Evolutionary conservation across 2,113 vertebrate species (phyloP), one percentile per base, ranked within the genome.

Genomic region (Camelus dromedarius): DNA sequence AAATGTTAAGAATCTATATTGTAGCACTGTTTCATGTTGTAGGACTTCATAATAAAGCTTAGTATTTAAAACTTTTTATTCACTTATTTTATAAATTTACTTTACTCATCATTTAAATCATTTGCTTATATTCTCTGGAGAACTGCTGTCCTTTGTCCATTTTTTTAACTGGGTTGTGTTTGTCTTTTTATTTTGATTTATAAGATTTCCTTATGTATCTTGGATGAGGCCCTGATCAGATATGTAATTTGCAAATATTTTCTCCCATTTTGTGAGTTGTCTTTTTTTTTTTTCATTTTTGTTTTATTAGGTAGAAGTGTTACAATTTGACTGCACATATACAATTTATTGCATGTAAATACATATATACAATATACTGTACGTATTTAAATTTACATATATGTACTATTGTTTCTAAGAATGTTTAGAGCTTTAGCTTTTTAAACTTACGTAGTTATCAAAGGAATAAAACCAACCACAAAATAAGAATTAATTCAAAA

Each of bases 101-200:
- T 50, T 83, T 83, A 89, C 13, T 50, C 42, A 60, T 48, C 22
- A 80, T 75, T 88, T 72, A 64, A 66, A 30, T 38, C 2, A 69
- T 72, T 70, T 77, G 32, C 13, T 16, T 46, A 64, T 72, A 54
- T 64, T 70, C 72, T 85, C 28, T 87, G 14, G 46, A 87, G 70
- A 89, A 87, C 0, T 82, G 3, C 52, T 66, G 66, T 86, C 19
- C 13, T 91, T 42, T 28, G 38, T 19, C 46, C 20, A 35, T 26
- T 75, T 62, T 62, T 46, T 48, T 16, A 54, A 72, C 2, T 72
- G 38, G 28, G 26, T 18, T 95, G 75, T 8, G 75, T 8, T 52
- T 77, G 35, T 85, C 76, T 89, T 80, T 89, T 62, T 86, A 73
- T 32, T 38, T 69, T 76, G 42, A 93, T n/a, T 81, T 86, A 5